Evolutionary conservation across 92 coral and sea anemone genomes (phyloP), one percentile per base, ranked within the genome.

Genomic region (Ricordea florida): DNA sequence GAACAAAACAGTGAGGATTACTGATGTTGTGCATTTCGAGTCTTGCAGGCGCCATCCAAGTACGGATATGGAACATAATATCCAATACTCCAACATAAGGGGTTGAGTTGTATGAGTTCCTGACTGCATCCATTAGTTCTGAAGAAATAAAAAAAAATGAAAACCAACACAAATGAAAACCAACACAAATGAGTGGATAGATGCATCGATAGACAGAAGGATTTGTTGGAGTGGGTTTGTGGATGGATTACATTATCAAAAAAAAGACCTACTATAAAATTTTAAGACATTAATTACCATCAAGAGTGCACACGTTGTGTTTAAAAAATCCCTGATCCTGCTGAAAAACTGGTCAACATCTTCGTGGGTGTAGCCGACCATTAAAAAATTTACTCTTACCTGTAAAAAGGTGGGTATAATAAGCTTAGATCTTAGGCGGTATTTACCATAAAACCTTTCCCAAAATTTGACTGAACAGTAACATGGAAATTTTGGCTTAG

Each of bases 351-450:
- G 82, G 29, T 83, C 88, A 14, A 78, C 59, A n/a, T n/a, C n/a
- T 38, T 83, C 78, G 36, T 83, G 88, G 0, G 79, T 86, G 27
- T 79, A 82, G 2, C 86, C 90, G 2, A 69, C 65, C 90, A 85
- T 85, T 0, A 85, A 72, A 22, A 85, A 85, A 37, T 74, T 74
- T 10, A 85, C 48, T 52, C 72, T 85, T 31, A 70, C 61, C 90
- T 84, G 50, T 46, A 69, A 58, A 23, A 30, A 63, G 18, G 22
- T n/a, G 44, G 27, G 9, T 2, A 48, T 56, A n/a, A n/a, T n/a
- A n/a, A n/a, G n/a, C n/a, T n/a, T n/a, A n/a, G n/a, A n/a, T n/a
- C n/a, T n/a, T n/a, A n/a, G n/a, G n/a, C n/a, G n/a, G n/a, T n/a
- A n/a, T n/a, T n/a, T n/a, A n/a, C n/a, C n/a, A n/a, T n/a, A n/a